Conservation (phyloP, 2,113 vertebrate species). For the Sakesphorus luctuosus region DNA sequence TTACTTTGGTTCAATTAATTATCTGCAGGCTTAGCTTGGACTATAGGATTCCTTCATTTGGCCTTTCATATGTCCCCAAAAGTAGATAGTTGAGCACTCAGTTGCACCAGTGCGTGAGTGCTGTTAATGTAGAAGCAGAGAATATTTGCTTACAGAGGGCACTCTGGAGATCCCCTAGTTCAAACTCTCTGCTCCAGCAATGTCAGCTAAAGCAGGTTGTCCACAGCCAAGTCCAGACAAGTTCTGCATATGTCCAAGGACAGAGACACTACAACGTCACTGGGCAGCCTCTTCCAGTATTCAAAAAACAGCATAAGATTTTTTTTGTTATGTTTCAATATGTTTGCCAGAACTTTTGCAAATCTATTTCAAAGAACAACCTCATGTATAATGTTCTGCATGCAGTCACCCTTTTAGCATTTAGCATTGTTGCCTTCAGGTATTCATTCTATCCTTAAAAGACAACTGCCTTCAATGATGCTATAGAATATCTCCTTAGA, state of each 20-base stretch:
- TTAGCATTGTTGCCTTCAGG: background rate
- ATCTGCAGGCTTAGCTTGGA: background rate
- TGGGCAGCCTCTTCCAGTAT: background rate
- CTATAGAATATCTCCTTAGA: background rate
- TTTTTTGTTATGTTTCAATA: background rate
- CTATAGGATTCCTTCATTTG: background rate
- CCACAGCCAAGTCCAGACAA: background rate
- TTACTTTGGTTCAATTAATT: background rate
- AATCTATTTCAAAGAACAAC: background rate
- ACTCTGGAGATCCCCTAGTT: background rate
- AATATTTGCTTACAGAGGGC: background rate
- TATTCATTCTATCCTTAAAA: background rate
- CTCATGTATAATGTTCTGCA: background rate
- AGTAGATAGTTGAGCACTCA: background rate
- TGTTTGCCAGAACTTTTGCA: background rate
- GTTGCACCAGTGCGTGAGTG: background rate
- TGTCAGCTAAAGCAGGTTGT: background rate
- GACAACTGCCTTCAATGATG: background rate
- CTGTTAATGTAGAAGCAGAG: background rate
- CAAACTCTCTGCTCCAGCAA: background rate
- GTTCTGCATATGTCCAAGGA: background rate
- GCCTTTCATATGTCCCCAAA: background rate
- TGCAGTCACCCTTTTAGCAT: background rate
- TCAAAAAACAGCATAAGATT: background rate
- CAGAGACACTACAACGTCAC: background rate